A percentile compares a stretch with the other conserved stretches of the same genome.
These are phyloP conservation scores for Platynereis dumerilii DNA, from an alignment of 2,888 invertebrate genomes.

Conservation along the genomic window DNA sequence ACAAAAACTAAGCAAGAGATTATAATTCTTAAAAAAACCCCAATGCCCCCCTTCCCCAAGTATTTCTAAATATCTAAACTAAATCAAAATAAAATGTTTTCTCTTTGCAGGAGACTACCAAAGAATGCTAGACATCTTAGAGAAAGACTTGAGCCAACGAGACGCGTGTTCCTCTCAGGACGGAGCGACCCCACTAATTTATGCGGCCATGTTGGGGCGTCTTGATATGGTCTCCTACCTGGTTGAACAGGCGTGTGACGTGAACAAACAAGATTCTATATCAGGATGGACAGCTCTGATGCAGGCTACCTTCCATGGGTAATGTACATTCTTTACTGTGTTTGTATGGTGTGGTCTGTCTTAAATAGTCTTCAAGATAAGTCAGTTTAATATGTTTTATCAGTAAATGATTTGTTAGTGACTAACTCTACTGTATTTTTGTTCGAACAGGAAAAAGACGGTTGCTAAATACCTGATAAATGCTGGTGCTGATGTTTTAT, in stretches of 20 bases:
- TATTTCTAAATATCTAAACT: no score
- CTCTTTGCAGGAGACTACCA: slow-evolving; percentile 56
- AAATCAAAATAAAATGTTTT: no score
- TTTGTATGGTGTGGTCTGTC: no score
- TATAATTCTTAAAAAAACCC: no score
- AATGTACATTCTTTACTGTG: slow-evolving; percentile 15
- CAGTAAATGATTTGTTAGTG: slow-evolving; percentile 61
- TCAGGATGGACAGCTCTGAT: slow-evolving; percentile 65
- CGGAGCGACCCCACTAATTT: slow-evolving; percentile 65
- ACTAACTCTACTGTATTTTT: no score
- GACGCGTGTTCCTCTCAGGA: slow-evolving; percentile 59
- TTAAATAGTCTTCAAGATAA: no score
- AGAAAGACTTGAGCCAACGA: slow-evolving; percentile 52
- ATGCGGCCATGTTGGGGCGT: slow-evolving; percentile 63
- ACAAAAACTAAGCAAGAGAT: no score
- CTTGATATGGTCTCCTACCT: slow-evolving; percentile 60
- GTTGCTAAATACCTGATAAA: slow-evolving; percentile 61
- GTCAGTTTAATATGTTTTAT: slow-evolving; percentile 14
- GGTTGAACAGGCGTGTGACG: slow-evolving; percentile 60
- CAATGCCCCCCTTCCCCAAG: no score
- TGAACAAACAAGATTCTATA: slow-evolving; percentile 62
- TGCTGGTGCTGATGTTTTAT: slow-evolving; percentile 60
- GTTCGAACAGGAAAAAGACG: slow-evolving; percentile 54
- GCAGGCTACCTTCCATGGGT: slow-evolving; percentile 65
- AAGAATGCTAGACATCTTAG: slow-evolving; percentile 53